phyloP scores from a whole-genome alignment of 2,888 invertebrate species.

The Epistrophe grossulariae region DNA sequence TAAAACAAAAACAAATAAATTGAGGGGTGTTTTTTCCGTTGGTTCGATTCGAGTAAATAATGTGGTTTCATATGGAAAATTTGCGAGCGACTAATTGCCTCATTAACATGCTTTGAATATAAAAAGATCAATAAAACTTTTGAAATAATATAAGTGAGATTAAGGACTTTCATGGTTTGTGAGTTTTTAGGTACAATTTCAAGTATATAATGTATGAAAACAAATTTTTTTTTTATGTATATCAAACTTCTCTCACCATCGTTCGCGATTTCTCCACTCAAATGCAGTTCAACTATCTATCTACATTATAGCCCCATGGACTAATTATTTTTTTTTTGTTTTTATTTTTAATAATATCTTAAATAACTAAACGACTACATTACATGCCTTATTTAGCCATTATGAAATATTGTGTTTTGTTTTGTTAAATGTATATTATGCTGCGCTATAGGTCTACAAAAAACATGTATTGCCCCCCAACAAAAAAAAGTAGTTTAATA shows the following conservation, averaged over 20 bases:
- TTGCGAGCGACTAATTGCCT: neutral
- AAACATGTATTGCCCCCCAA: slow-evolving; percentile 57
- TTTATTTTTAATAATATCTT: slow-evolving; percentile 54
- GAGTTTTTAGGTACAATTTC: slow-evolving; percentile 44
- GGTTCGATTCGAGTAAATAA: neutral
- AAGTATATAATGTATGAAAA: slow-evolving; percentile 40
- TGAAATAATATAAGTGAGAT: neutral
- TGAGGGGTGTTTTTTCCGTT: neutral
- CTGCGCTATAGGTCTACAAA: slow-evolving; percentile 64
- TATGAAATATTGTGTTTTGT: slow-evolving; percentile 53
- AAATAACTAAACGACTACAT: slow-evolving; percentile 72
- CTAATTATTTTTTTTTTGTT: slow-evolving; percentile 25
- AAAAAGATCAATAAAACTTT: neutral
- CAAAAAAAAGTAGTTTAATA: slow-evolving; percentile 64
- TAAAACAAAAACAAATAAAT: too few species aligned
- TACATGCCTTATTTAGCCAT: slow-evolving; percentile 65
- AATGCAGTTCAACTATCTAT: slow-evolving; percentile 66
- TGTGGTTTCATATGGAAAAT: neutral
- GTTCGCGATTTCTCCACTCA: slow-evolving; percentile 49
- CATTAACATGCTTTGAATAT: neutral
- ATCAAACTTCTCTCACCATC: slow-evolving; percentile 58
- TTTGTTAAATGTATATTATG: slow-evolving; percentile 43
- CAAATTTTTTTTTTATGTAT: slow-evolving; percentile 22
- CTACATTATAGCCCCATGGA: slow-evolving; percentile 68
- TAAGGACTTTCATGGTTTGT: slow-evolving; percentile 10